A percentile compares a stretch with the other conserved stretches of the same genome.
These are phyloP conservation scores for Nesospiza acunhae DNA, from an alignment of 2,113 vertebrate species.

Conservation along the genomic window DNA sequence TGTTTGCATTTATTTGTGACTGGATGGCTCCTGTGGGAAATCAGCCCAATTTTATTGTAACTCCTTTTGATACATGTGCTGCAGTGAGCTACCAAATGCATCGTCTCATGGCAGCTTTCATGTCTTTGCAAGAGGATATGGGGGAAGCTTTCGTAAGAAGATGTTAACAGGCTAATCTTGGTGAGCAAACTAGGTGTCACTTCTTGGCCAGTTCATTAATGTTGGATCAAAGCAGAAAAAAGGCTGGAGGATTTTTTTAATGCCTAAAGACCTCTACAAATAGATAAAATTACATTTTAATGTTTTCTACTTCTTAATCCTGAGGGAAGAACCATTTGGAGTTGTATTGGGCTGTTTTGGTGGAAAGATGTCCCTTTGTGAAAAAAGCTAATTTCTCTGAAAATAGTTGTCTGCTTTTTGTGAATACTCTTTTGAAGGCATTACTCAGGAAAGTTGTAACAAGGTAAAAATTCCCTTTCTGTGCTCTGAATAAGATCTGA, in stretches of 20 bases:
- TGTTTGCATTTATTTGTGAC: constrained; percentile 43
- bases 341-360: neutral
- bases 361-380: neutral
- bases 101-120: constrained; percentile 54
- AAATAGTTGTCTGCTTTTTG: neutral
- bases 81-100: constrained; percentile 11
- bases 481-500: neutral
- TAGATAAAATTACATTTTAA: neutral
- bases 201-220: constrained; percentile 66
- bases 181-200: constrained; percentile 57
- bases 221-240: constrained; percentile 66
- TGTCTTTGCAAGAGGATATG: constrained; percentile 69
- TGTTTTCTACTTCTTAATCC: neutral
- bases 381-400: neutral
- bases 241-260: neutral
- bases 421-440: neutral
- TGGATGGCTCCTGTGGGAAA: constrained; percentile 60
- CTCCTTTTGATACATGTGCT: constrained; percentile 47
- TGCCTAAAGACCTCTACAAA: neutral
- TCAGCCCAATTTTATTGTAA: constrained; percentile 60
- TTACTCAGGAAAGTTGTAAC: neutral
- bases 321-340: neutral
- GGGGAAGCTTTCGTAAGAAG: constrained; percentile 65
- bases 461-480: neutral
- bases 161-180: constrained; percentile 65